phyloP scores from a whole-genome alignment of 1,140 invertebrate genomes.

The Trichonephila clavipes region DNA sequence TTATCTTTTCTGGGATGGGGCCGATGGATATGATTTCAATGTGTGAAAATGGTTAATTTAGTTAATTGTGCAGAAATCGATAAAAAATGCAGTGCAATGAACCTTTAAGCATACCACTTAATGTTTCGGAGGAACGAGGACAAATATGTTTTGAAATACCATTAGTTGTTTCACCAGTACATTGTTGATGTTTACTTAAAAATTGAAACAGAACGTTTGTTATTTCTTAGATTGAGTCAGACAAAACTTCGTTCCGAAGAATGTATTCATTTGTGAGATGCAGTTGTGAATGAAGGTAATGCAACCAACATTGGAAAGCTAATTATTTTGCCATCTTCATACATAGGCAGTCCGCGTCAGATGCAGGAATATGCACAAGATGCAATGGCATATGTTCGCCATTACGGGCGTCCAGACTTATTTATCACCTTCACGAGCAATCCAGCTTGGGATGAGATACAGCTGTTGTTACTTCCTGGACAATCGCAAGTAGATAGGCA shows the following conservation, averaged over 20 bases:
- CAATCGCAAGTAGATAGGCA: conserved; percentile 79
- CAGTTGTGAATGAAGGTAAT: conserved; percentile 53
- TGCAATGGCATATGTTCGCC: conserved; percentile 79
- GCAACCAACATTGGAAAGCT: conserved; percentile 51
- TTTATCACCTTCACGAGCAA: conserved; percentile 77
- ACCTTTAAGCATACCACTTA: too few relatives aligned
- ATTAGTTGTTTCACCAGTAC: conserved; percentile 54
- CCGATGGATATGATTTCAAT: conserved; percentile 76
- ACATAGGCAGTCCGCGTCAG: conserved; percentile 64
- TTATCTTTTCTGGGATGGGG: conserved; percentile 27
- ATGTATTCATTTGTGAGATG: conserved; percentile 50
- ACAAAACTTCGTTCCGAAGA: too few relatives aligned
- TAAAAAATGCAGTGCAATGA: too few relatives aligned
- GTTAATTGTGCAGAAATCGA: conserved; percentile 68
- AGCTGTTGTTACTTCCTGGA: conserved; percentile 77
- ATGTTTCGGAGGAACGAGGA: conserved; percentile 79
- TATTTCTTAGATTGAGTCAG: too few relatives aligned
- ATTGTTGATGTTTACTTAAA: conserved; percentile 36
- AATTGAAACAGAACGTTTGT: too few relatives aligned
- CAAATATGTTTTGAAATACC: conserved; percentile 78
- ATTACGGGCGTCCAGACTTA: conserved; percentile 80
- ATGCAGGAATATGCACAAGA: conserved; percentile 78
- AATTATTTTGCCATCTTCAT: conserved; percentile 72
- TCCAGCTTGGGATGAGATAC: conserved; percentile 76
- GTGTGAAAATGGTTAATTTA: conserved; percentile 77